Evolutionary conservation across 1,140 invertebrate species (phyloP).

Genomic region (Popillia japonica): DNA sequence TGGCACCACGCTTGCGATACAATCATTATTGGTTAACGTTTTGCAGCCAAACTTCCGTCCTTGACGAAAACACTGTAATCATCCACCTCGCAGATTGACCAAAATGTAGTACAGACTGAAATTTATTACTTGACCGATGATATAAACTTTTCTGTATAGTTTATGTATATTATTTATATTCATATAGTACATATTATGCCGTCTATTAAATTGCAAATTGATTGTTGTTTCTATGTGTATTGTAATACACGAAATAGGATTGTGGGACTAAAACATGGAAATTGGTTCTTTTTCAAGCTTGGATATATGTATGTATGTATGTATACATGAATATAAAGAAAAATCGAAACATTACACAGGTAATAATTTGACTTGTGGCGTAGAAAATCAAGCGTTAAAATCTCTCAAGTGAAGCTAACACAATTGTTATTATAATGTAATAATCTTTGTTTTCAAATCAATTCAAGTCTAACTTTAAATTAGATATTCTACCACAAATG

Average conservation of each 20-base stretch:
- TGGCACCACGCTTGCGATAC: conserved; percentile 2
- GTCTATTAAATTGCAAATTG: not conserved
- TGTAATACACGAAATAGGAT: not conserved
- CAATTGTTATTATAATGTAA: no score
- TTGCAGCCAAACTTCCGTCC: conserved; percentile 17
- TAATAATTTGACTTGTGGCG: no score
- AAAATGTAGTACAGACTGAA: not conserved
- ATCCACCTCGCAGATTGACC: not conserved
- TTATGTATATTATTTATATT: not conserved
- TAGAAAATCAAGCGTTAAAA: no score
- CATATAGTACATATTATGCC: not conserved
- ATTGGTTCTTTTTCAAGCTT: no score
- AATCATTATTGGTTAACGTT: conserved; percentile 26
- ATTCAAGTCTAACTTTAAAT: no score
- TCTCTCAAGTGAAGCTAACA: no score
- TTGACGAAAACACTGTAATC: conserved; percentile 1
- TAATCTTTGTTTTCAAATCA: no score
- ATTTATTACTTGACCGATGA: not conserved
- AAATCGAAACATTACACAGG: no score
- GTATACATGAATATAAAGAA: no score
- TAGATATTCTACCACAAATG: no score
- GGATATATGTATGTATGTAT: no score
- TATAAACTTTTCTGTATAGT: not conserved
- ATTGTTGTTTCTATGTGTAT: not conserved
- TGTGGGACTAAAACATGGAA: no score